phyloP scores from a whole-genome alignment of 2,113 vertebrate genomes.

The Collichthys lucidus region DNA sequence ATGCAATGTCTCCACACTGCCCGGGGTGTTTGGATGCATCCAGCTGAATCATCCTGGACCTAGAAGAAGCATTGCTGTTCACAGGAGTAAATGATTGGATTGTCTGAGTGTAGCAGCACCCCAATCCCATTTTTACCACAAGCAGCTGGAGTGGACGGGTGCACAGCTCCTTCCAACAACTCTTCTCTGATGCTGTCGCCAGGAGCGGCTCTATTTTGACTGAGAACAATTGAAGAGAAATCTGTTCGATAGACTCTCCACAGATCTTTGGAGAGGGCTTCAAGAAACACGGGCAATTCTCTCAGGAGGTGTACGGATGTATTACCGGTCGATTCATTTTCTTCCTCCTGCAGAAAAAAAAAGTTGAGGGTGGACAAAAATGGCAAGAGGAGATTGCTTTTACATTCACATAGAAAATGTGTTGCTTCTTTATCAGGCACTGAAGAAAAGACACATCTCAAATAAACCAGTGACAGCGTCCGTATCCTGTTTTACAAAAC shows the following conservation, averaged over 20 bases:
- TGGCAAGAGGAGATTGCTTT: conserved; percentile 16
- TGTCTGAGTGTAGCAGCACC: conserved; percentile 24
- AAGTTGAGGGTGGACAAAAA: conserved; percentile 3
- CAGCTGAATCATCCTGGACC: conserved; percentile 35
- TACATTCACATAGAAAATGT: conserved; percentile 15
- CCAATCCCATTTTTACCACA: conserved; percentile 42
- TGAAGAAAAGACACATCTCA: neutral
- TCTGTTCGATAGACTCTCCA: conserved; percentile 39
- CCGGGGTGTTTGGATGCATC: conserved; percentile 25
- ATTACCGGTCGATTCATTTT: neutral
- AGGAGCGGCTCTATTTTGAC: conserved; percentile 14
- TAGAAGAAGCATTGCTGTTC: conserved; percentile 31
- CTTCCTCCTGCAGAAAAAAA: neutral
- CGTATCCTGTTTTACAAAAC: neutral
- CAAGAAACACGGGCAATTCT: conserved; percentile 32
- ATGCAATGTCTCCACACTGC: conserved; percentile 26
- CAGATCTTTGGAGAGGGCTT: conserved; percentile 21
- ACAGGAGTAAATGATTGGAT: conserved; percentile 49
- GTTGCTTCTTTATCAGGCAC: neutral
- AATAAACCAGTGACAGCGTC: neutral
- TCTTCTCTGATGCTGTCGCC: conserved; percentile 14
- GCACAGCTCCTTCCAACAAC: conserved; percentile 15
- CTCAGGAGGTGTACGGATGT: conserved; percentile 4
- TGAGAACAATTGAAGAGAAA: conserved; percentile 28
- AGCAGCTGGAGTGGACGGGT: conserved; percentile 11